phyloP scores from a whole-genome alignment of 1,140 invertebrate genomes.

The Caenorhabditis inopinata region DNA sequence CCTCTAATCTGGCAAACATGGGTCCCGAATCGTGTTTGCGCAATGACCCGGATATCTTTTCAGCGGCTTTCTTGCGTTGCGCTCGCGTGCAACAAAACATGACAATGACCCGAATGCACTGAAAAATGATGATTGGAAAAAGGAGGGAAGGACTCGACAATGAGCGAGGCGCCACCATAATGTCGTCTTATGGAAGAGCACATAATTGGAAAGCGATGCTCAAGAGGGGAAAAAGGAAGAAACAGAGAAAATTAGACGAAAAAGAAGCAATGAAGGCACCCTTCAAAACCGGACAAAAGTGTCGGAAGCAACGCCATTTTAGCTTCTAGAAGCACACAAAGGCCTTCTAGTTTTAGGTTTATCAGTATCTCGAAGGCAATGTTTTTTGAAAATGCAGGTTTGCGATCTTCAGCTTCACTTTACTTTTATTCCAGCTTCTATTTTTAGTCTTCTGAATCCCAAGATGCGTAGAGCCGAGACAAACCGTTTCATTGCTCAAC shows the following conservation, averaged over 20 bases:
- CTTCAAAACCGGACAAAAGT: conserved; percentile 19
- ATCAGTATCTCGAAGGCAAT: too few relatives aligned
- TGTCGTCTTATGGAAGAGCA: conserved; percentile 13
- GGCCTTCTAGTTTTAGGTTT: too few relatives aligned
- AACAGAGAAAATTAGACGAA: background rate
- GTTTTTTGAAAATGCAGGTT: too few relatives aligned
- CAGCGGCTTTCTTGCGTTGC: conserved; percentile 10
- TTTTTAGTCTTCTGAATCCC: too few relatives aligned
- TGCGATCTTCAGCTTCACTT: too few relatives aligned
- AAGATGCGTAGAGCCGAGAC: too few relatives aligned
- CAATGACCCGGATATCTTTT: conserved; percentile 29
- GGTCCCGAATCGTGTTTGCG: conserved; percentile 27
- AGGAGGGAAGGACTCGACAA: background rate
- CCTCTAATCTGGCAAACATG: conserved; percentile 52
- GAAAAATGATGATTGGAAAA: background rate
- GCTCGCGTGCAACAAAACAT: conserved; percentile 30
- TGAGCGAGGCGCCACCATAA: conserved; percentile 9
- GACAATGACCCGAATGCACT: conserved; percentile 30
- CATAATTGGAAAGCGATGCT: conserved; percentile 27
- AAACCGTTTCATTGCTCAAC: too few relatives aligned
- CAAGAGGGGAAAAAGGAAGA: background rate
- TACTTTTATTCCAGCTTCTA: too few relatives aligned
- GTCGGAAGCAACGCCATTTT: background rate
- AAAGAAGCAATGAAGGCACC: background rate
- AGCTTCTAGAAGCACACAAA: too few relatives aligned